These are phyloP conservation scores for Archocentrus centrarchus DNA, from an alignment of 2,113 vertebrate species.

Conservation along the genomic window DNA sequence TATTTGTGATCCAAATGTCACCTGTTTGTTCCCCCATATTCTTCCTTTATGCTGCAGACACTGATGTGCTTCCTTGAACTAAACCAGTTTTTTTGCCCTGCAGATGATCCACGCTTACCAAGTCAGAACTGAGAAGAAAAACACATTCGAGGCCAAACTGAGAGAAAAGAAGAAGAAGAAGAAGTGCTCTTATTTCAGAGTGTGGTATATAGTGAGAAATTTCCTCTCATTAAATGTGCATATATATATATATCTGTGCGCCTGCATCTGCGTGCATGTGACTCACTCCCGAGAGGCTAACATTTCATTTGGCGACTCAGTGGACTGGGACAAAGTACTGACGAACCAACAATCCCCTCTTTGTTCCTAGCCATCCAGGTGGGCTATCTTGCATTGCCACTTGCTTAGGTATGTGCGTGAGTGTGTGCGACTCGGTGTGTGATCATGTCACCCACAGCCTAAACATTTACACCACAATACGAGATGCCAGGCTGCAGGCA, in stretches of 20 bases:
- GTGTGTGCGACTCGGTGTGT: not conserved
- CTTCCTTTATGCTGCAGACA: too few relatives aligned
- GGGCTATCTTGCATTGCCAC: constrained; percentile 30
- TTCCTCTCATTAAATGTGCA: not conserved
- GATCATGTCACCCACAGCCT: constrained; percentile 34
- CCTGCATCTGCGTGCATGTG: not conserved
- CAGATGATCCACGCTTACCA: not conserved
- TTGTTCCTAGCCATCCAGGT: constrained; percentile 59
- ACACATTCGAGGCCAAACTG: not conserved
- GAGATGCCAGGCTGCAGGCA: constrained; percentile 19
- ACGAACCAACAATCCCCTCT: constrained; percentile 53
- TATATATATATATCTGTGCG: not conserved
- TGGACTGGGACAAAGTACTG: constrained; percentile 47
- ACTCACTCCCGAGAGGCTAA: constrained; percentile 11
- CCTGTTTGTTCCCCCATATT: too few relatives aligned
- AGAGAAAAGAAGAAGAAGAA: not conserved
- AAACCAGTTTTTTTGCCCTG: too few relatives aligned
- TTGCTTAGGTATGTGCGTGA: constrained; percentile 1
- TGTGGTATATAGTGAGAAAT: not conserved
- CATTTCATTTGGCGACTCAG: constrained; percentile 46
- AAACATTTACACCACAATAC: constrained; percentile 60
- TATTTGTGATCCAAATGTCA: too few relatives aligned
- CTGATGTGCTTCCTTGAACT: too few relatives aligned
- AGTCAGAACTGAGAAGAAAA: not conserved
- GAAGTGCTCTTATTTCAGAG: not conserved